phyloP scores from a whole-genome alignment of 1,140 invertebrate species.

The Armadillidium nasatum region DNA sequence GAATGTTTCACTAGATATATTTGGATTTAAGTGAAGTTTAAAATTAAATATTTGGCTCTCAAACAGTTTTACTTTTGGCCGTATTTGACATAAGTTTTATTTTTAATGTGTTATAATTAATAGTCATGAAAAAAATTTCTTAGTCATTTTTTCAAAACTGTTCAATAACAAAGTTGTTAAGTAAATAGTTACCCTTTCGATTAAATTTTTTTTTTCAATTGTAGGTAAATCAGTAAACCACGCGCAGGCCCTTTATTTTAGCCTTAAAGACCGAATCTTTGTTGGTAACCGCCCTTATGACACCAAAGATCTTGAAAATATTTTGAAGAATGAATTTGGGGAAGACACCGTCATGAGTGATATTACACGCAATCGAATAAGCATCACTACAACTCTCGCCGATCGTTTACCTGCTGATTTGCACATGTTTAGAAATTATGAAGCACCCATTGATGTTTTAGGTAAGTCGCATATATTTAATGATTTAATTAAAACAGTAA shows the following conservation, averaged over 20 bases:
- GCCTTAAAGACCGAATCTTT: constrained; percentile 88
- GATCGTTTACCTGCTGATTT: constrained; percentile 87
- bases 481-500: too few species aligned
- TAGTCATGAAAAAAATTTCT: too few species aligned
- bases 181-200: background rate
- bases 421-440: constrained; percentile 90
- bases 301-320: constrained; percentile 76
- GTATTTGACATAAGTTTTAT: too few species aligned
- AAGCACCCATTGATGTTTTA: constrained; percentile 63
- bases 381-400: constrained; percentile 85
- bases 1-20: too few species aligned
- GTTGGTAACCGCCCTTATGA: constrained; percentile 79
- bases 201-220: background rate
- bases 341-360: constrained; percentile 77
- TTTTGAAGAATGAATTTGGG: constrained; percentile 84
- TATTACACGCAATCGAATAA: constrained; percentile 68
- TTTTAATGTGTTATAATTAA: too few species aligned
- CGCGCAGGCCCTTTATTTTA: constrained; percentile 76
- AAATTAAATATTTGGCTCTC: too few species aligned
- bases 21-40: too few species aligned
- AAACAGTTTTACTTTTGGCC: too few species aligned
- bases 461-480: too few species aligned
- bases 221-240: constrained; percentile 54
- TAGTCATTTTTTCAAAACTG: too few species aligned
- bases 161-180: too few species aligned